Base-by-base conservation (phyloP, 2,797 vertebrate species). In the Arctocebus calabarensis region DNA sequence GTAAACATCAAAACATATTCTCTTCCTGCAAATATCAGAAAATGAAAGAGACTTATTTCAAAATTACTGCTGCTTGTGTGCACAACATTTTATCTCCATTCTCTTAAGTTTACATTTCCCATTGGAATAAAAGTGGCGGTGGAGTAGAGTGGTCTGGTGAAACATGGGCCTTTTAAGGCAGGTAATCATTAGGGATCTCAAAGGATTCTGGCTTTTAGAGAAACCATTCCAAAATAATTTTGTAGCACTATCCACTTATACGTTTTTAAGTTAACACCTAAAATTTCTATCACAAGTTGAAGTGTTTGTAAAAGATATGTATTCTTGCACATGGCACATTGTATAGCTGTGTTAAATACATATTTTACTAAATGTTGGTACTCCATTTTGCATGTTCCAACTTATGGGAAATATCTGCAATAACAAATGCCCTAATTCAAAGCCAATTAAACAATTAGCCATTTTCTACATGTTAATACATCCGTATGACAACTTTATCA, bases 1-100 rank as follows among this genome's bases (percentile, higher is more conserved):
- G 59, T 66, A 88, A 95, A 93, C 73, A 93, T 77, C 45, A 96
- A 94, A 87, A 96, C 22, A 70, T 23, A 90, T 66, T 43, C 17
- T 92, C 78, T 95, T 96, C 73, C 70, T 64, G 3, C 57, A 94
- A 96, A 95, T 75, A 84, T 16, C 40, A 48, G 40, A 64, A 78
- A 84, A 13, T 25, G 34, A 81, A 64, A 64, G 5, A 59, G 19
- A 75, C 43, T 70, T 48, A 79, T 84, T 94, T 71, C 34, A 84
- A 82, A 95, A 81, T 48, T 71, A 22, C 66, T 22, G 0, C 25
- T 34, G 25, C 23, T 82, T 52, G 12, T 52, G 12, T 57, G 23
- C 14, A 45, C 37, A 13, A 23, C 48, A 84, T 32, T 77, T 81
- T 23, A 27, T 74, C 55, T 61, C 5, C 20, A 32, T 45, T 48